Conservation (phyloP, 2,888 invertebrate species). For the Pachycephus smyrnensis region DNA sequence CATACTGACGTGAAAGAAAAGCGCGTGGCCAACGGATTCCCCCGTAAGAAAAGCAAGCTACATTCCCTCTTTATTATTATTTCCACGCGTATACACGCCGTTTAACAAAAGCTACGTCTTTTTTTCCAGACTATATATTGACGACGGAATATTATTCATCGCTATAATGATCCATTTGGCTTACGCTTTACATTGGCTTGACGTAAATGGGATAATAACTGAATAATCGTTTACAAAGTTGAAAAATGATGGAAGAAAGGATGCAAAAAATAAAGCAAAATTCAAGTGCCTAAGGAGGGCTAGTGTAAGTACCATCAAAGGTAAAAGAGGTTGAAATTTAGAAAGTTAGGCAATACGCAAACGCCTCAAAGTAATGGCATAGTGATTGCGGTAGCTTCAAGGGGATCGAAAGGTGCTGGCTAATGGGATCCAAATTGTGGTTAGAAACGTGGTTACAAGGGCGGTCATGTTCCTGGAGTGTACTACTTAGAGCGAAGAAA, state of each 20-base stretch:
- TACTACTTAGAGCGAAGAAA: background rate
- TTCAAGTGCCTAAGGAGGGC: background rate
- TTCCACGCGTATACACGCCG: background rate
- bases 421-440: background rate
- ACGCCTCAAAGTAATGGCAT: background rate
- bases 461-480: background rate
- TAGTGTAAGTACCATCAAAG: background rate
- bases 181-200: background rate
- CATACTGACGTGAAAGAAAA: background rate
- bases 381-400: background rate
- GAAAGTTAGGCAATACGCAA: background rate
- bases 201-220: slow-evolving; percentile 4
- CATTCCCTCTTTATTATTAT: background rate
- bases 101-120: background rate
- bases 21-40: background rate
- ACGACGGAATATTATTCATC: background rate
- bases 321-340: background rate
- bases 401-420: background rate
- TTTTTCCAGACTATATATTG: background rate
- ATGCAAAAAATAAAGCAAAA: background rate
- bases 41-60: background rate
- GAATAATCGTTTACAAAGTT: background rate
- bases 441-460: background rate
- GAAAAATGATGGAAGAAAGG: background rate
- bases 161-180: background rate